Evolutionary conservation across 2,888 invertebrate species (phyloP).

Genomic region (Perithous albicinctus): DNA sequence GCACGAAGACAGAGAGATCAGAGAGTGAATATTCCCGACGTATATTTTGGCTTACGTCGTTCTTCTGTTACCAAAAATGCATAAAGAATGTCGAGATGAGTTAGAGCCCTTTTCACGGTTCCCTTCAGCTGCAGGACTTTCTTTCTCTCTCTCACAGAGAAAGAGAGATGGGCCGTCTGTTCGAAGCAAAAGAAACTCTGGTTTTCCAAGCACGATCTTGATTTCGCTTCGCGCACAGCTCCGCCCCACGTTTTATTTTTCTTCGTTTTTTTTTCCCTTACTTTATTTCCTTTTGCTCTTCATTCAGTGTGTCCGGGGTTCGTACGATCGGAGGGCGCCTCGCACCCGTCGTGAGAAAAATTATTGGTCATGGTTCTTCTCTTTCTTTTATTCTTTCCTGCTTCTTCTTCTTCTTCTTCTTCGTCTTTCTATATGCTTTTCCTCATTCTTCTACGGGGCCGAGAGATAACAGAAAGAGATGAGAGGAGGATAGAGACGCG

Average conservation of each 20-base stretch:
- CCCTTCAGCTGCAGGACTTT: conserved; percentile 21
- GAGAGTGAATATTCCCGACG: neutral
- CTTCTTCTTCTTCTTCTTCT: conserved; percentile 44
- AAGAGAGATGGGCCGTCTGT: conserved; percentile 8
- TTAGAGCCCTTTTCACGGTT: conserved; percentile 5
- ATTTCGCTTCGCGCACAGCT: conserved; percentile 65
- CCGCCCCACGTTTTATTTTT: conserved; percentile 55
- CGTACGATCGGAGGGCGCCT: conserved; percentile 43
- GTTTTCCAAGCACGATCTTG: conserved; percentile 69
- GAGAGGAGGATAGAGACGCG: conserved; percentile 50
- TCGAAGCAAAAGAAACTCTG: conserved; percentile 63
- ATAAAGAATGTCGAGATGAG: conserved; percentile 29
- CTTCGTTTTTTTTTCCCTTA: conserved; percentile 20
- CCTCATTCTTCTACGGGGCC: conserved; percentile 25
- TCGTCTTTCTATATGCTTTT: conserved; percentile 9
- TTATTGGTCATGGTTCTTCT: conserved; percentile 60
- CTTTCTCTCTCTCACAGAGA: neutral
- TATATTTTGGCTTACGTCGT: too few relatives aligned
- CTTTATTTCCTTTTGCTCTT: conserved; percentile 29
- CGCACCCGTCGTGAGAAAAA: conserved; percentile 57
- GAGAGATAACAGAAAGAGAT: conserved; percentile 33
- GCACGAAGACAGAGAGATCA: neutral
- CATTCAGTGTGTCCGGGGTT: conserved; percentile 47
- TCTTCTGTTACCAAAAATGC: conserved; percentile 2
- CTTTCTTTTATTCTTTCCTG: conserved; percentile 50